phyloP scores from a whole-genome alignment of 1,140 invertebrate genomes.

The Luehdorfia chinensis region DNA sequence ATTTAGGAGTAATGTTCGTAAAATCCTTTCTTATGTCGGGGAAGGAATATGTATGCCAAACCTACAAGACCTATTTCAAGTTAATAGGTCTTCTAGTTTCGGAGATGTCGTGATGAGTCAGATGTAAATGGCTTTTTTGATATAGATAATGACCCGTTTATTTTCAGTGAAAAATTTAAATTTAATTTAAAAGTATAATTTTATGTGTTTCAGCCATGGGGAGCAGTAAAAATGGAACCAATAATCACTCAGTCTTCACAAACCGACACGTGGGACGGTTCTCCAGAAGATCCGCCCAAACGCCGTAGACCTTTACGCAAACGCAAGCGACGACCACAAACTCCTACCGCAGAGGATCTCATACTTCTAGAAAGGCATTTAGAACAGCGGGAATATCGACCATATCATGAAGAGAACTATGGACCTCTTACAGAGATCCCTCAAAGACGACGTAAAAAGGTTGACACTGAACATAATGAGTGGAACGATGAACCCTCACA shows the following conservation, averaged over 20 bases:
- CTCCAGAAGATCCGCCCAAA: constrained; percentile 44
- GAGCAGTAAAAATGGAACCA: constrained; percentile 49
- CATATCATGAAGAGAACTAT: constrained; percentile 25
- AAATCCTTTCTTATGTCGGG: too few species aligned
- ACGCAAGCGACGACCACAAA: constrained; percentile 73
- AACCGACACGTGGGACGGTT: constrained; percentile 36
- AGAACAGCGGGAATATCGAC: constrained; percentile 28
- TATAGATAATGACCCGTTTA: too few species aligned
- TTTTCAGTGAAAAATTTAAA: too few species aligned
- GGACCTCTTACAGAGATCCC: constrained; percentile 30
- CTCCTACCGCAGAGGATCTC: constrained; percentile 24
- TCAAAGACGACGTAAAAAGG: constrained; percentile 48
- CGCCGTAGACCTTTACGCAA: constrained; percentile 68
- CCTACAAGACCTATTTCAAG: too few species aligned
- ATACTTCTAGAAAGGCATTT: constrained; percentile 31
- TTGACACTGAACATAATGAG: constrained; percentile 31
- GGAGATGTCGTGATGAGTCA: too few species aligned
- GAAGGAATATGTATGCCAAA: too few species aligned
- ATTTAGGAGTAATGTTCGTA: too few species aligned
- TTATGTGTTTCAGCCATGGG: constrained; percentile 73
- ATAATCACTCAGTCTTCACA: constrained; percentile 27
- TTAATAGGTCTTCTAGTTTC: too few species aligned
- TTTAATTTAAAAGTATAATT: too few species aligned
- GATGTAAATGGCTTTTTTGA: too few species aligned
- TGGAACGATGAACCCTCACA: constrained; percentile 22